A percentile compares a stretch with the other conserved stretches of the same genome.
Evolutionary conservation across 2,888 invertebrate species (phyloP).

Genomic region (Cephus pygmeus): DNA sequence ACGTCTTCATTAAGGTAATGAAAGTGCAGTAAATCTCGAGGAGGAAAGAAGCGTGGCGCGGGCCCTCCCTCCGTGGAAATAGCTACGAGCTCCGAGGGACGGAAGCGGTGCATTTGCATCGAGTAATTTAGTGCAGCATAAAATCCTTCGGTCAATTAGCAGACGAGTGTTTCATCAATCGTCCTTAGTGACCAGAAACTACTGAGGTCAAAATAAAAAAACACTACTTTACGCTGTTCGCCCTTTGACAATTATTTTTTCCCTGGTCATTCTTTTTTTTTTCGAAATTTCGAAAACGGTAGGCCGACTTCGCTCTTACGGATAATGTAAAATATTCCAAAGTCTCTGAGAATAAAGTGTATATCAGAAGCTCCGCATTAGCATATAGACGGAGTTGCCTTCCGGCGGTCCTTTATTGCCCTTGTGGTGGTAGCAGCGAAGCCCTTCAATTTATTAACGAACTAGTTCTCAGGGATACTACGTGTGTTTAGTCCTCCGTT

Average conservation of each 20-base stretch:
- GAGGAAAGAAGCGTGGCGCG: constrained; percentile 31
- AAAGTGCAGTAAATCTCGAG: constrained; percentile 58
- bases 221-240: neutral
- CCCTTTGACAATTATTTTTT: neutral
- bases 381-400: constrained; percentile 63
- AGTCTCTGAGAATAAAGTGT: constrained; percentile 19
- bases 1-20: constrained; percentile 65
- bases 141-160: constrained; percentile 61
- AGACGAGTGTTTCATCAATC: constrained; percentile 54
- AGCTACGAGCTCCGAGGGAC: constrained; percentile 29
- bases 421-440: constrained; percentile 41
- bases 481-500: constrained; percentile 38
- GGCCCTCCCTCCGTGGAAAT: constrained; percentile 9
- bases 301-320: neutral
- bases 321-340: neutral
- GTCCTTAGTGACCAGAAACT: constrained; percentile 23
- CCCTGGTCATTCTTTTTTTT: neutral
- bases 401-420: constrained; percentile 40
- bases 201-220: neutral
- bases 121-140: constrained; percentile 60
- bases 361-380: constrained; percentile 60
- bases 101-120: constrained; percentile 59
- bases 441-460: constrained; percentile 56
- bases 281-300: neutral
- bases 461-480: constrained; percentile 50